These are phyloP conservation scores for Halichoeres trimaculatus DNA, from an alignment of 2,113 vertebrate genomes.

Conservation along the genomic window DNA sequence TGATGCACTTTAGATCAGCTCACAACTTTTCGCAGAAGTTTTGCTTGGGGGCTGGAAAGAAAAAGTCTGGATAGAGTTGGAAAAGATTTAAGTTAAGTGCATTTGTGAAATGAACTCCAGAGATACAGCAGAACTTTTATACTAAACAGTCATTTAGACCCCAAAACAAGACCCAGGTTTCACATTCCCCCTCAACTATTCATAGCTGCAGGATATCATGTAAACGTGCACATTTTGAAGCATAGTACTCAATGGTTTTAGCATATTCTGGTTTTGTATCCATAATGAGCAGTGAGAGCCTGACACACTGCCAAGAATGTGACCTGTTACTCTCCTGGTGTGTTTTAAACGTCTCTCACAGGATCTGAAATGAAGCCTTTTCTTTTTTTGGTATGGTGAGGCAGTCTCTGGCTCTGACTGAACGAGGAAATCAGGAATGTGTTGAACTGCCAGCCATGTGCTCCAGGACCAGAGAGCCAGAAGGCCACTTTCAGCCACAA, in stretches of 20 bases:
- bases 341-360: neutral
- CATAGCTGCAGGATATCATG: neutral
- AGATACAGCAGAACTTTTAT: no score
- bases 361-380: constrained; percentile 20
- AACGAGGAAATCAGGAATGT: constrained; percentile 51
- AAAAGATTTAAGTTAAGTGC: no score
- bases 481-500: constrained; percentile 57
- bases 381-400: constrained; percentile 23
- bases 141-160: no score
- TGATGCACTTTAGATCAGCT: no score
- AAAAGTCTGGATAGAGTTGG: no score
- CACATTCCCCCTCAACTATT: no score
- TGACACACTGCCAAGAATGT: neutral
- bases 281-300: neutral
- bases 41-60: no score
- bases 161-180: no score
- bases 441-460: constrained; percentile 63
- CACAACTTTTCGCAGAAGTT: no score
- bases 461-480: constrained; percentile 56
- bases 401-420: constrained; percentile 27
- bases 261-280: neutral
- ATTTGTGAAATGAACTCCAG: no score
- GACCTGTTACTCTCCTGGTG: neutral
- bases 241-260: neutral
- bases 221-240: neutral